Conservation (phyloP, 2,113 vertebrate species). For the Hippocampus abdominalis region DNA sequence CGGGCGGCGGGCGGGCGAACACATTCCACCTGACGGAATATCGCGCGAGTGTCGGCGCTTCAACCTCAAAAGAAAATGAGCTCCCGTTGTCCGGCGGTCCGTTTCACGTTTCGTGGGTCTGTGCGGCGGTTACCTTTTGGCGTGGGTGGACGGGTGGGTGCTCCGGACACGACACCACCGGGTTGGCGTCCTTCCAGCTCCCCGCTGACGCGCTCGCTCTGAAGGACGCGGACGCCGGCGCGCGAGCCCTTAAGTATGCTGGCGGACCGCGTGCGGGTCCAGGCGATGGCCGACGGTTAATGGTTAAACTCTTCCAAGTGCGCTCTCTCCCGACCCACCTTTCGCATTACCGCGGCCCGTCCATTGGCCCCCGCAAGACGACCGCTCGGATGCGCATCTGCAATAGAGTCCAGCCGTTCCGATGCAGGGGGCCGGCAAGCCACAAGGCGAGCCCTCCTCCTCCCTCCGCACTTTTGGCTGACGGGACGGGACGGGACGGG, state of each 20-base stretch:
- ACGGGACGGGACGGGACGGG: conserved; percentile 1
- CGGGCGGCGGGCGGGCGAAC: not conserved
- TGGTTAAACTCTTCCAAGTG: conserved; percentile 61
- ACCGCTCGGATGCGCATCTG: conserved; percentile 53
- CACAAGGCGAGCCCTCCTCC: conserved; percentile 56
- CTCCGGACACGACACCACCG: not conserved
- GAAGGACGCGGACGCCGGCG: conserved; percentile 53
- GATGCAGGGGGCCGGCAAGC: conserved; percentile 62
- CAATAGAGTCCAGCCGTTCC: conserved; percentile 40
- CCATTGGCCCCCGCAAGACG: conserved; percentile 45
- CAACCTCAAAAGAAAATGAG: not conserved
- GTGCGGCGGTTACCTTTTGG: conserved; percentile 31
- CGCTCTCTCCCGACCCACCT: conserved; percentile 27
- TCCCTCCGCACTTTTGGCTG: conserved; percentile 30
- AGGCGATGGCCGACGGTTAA: conserved; percentile 44
- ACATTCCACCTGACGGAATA: conserved; percentile 11
- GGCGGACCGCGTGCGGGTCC: conserved; percentile 46
- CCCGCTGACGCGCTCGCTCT: conserved; percentile 33
- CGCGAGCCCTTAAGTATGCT: conserved; percentile 60
- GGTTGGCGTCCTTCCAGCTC: conserved; percentile 12
- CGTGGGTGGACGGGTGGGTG: not conserved
- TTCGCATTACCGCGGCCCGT: conserved; percentile 13
- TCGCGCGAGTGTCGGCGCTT: not conserved
- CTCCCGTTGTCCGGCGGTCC: conserved; percentile 1
- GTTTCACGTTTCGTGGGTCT: not conserved